A percentile compares a stretch with the other conserved stretches of the same genome.
These are phyloP conservation scores for Mimumesa dahlbomi DNA, from an alignment of 2,888 invertebrate species.

Conservation along the genomic window DNA sequence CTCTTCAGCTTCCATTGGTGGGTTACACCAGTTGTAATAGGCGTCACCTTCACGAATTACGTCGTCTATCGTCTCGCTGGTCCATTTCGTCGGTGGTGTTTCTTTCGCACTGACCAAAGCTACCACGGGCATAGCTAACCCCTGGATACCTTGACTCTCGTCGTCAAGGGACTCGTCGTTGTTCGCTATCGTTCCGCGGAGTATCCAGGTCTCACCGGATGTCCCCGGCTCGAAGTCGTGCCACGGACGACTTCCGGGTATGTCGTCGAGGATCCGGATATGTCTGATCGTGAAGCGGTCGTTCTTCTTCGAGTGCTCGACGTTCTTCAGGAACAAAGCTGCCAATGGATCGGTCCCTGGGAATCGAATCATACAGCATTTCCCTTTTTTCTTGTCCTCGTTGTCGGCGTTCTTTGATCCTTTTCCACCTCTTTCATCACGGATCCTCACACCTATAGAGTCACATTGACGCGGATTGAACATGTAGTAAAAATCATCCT, in stretches of 20 bases:
- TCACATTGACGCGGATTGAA: constrained; percentile 83
- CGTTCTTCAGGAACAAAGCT: constrained; percentile 63
- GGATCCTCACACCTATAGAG: constrained; percentile 69
- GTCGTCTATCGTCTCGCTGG: constrained; percentile 77
- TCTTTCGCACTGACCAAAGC: constrained; percentile 76
- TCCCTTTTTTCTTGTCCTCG: constrained; percentile 64
- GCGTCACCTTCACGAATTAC: constrained; percentile 79
- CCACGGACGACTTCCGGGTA: constrained; percentile 72
- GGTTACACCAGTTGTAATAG: constrained; percentile 77
- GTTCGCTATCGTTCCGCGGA: constrained; percentile 68
- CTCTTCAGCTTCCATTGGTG: constrained; percentile 47
- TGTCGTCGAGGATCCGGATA: constrained; percentile 66
- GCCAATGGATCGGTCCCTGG: constrained; percentile 59
- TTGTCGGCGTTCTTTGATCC: constrained; percentile 18
- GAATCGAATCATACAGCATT: constrained; percentile 72
- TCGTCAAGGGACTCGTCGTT: constrained; percentile 72
- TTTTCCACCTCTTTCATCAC: constrained; percentile 55
- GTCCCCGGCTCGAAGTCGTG: constrained; percentile 68
- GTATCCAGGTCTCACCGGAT: constrained; percentile 71
- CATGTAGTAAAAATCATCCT: constrained; percentile 82
- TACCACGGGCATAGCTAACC: constrained; percentile 79
- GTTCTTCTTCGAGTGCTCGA: constrained; percentile 66
- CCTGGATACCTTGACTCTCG: constrained; percentile 79
- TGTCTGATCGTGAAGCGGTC: constrained; percentile 71
- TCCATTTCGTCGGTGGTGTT: constrained; percentile 73